A percentile compares a stretch with the other conserved stretches of the same genome.
Conservation (phyloP, 2,797 vertebrate genomes). For the Aselliscus stoliczkanus region DNA sequence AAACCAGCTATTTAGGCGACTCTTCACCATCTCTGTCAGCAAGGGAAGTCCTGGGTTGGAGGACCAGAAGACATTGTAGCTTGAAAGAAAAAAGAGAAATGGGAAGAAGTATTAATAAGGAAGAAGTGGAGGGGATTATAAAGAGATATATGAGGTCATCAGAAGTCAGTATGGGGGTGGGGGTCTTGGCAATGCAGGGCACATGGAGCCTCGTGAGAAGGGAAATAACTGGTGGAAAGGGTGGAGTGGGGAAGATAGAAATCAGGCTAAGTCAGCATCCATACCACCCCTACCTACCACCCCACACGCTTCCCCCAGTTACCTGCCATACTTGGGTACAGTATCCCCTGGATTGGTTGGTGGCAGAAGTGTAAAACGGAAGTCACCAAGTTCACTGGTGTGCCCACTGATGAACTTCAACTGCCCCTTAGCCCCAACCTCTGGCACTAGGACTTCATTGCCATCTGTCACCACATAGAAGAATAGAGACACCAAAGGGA, state of each 20-base stretch:
- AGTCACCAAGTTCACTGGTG: conserved; percentile 91
- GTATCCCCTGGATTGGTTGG: conserved; percentile 83
- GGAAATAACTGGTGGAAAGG: not conserved
- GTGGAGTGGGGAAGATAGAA: accelerated
- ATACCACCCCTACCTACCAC: not conserved
- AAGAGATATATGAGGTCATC: not conserved
- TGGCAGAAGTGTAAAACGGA: conserved; percentile 89
- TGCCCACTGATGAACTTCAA: conserved; percentile 88
- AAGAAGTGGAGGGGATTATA: not conserved
- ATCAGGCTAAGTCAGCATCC: not conserved
- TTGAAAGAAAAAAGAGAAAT: conserved; percentile 60
- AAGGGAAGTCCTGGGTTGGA: conserved; percentile 88
- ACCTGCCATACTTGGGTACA: conserved; percentile 88
- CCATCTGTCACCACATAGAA: conserved; percentile 93
- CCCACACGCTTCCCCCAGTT: conserved; percentile 30
- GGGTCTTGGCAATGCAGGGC: not conserved
- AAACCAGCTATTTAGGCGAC: conserved; percentile 87
- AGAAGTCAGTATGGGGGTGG: not conserved
- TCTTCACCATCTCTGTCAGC: conserved; percentile 90
- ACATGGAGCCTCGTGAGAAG: not conserved
- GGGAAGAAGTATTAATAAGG: not conserved
- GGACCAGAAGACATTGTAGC: conserved; percentile 91
- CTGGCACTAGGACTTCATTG: conserved; percentile 85
- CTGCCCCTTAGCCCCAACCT: conserved; percentile 83
- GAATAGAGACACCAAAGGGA: conserved; percentile 90